Base-by-base conservation (phyloP, 2,797 vertebrate species). In the Parauchenoglanis punctatus region DNA sequence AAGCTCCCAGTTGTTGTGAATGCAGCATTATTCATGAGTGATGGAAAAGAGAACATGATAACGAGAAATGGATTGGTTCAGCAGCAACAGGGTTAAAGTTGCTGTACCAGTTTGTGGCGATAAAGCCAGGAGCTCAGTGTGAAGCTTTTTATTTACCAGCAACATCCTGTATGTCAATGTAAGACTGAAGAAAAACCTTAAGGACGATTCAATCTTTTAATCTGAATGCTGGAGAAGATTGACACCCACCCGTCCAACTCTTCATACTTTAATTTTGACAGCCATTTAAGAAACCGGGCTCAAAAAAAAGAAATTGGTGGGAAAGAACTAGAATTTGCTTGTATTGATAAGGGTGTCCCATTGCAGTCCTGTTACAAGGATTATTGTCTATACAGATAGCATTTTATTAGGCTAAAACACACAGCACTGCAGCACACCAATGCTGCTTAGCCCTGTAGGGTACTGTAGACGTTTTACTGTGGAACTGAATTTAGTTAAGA, bases 401-500 rank as follows among this genome's bases (percentile, higher is more conserved):
- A 93, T 97, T 96, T 96, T 95, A 96, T 97, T 96, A 97, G 94
- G 92, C 93, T 93, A 95, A 95, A 95, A 93, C 93, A 94, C 94
- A 94, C 93, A 94, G 92, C 40, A 67, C 92, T 91, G 91, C 92
- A 88, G 87, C 85, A 65, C 77, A 67, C 80, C 90, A 93, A 92
- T 93, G 91, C 93, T 93, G 93, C 93, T 96, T 95, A 95, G 92
- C 91, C 91, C 93, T 89, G 92, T 86, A 88, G 76, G 91, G 87
- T 87, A 88, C 90, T 90, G 72, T 93, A 92, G 93, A 92, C 90
- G 91, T 86, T 94, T 94, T 92, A 88, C 87, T 83, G 87, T 91
- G 89, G 86, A 88, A 93, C 93, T 89, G 82, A 86, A 88, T 89
- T 85, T 72, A 85, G 92, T 89, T 90, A 83, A 89, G 89, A 89